Percentiles rank a stretch among this genome's conserved stretches.
Conservation (phyloP, 2,888 invertebrate species). For the Kryphioiulus occultus region DNA sequence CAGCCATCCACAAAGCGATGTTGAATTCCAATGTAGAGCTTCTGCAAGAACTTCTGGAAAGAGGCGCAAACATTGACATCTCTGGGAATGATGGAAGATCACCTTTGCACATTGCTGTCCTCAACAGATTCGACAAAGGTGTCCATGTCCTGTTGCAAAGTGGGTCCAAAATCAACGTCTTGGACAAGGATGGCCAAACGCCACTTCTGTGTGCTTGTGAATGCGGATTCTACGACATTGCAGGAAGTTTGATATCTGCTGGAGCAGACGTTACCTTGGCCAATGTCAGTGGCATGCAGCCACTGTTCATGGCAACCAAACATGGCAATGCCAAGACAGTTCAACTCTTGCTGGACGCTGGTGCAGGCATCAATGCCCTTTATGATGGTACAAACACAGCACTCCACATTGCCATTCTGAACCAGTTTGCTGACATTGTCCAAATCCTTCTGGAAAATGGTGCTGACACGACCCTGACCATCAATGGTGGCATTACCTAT, state of each 20-base stretch:
- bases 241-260: no score
- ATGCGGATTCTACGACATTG: no score
- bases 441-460: neutral
- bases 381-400: neutral
- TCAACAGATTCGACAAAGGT: slow-evolving; percentile 62
- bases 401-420: neutral
- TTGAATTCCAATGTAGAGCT: neutral
- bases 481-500: neutral
- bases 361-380: neutral
- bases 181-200: slow-evolving; percentile 62
- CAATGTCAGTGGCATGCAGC: no score
- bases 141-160: slow-evolving; percentile 67
- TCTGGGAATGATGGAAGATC: neutral
- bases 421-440: neutral
- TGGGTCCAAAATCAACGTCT: slow-evolving; percentile 71
- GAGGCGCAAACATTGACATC: neutral
- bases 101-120: neutral
- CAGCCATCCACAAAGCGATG: neutral
- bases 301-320: neutral
- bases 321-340: neutral
- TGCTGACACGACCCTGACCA: neutral
- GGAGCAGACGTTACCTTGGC: no score
- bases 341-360: neutral
- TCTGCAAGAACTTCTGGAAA: neutral
- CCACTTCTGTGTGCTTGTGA: neutral